Evolutionary conservation across 2,797 vertebrate genomes (phyloP).

Genomic region (Cryptoblepharus egeriae): DNA sequence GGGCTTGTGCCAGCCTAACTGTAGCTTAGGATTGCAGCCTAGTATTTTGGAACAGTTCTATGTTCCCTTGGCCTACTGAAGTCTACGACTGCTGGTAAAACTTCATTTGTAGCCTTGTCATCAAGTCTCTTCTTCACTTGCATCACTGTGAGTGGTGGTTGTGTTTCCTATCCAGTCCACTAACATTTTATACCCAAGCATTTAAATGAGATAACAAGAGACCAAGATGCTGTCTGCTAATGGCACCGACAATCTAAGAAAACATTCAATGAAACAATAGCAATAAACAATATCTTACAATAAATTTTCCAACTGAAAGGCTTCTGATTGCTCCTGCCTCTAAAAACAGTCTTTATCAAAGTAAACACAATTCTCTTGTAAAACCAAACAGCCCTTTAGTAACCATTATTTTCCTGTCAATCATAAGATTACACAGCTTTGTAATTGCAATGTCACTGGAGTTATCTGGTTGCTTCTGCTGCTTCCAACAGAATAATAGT

Average conservation of each 20-base stretch:
- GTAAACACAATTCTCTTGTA: conserved; percentile 54
- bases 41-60: too few species aligned
- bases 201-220: conserved; percentile 34
- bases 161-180: neutral
- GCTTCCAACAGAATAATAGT: conserved; percentile 32
- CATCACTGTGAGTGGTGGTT: conserved; percentile 27
- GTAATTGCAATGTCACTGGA: conserved; percentile 18
- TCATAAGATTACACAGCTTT: conserved; percentile 32
- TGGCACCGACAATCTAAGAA: conserved; percentile 41
- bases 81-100: neutral
- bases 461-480: conserved; percentile 28
- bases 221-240: conserved; percentile 45
- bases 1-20: too few species aligned
- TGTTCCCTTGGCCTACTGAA: neutral
- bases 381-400: conserved; percentile 39
- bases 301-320: conserved; percentile 44
- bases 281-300: conserved; percentile 40
- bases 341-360: conserved; percentile 50
- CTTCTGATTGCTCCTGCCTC: conserved; percentile 47
- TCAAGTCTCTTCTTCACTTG: conserved; percentile 8
- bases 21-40: neutral
- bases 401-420: conserved; percentile 52
- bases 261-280: conserved; percentile 36
- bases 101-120: conserved; percentile 23
- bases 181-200: conserved; percentile 42